Conservation (phyloP, 1,140 invertebrate species). For the Triops cancriformis region DNA sequence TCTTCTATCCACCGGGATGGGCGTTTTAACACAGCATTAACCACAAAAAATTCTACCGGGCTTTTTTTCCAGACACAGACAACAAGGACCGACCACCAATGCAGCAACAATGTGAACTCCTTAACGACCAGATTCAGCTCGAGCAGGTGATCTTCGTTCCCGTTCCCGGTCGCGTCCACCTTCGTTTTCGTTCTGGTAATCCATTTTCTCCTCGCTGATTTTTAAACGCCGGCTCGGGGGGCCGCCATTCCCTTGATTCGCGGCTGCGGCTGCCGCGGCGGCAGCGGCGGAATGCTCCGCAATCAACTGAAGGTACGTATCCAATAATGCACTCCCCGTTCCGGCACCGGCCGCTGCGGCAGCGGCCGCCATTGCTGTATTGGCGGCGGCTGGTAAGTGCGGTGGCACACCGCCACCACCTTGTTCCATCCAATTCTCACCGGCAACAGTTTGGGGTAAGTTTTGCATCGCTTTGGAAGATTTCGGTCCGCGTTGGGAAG, state of each 20-base stretch:
- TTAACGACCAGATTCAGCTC: not conserved
- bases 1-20: too few relatives aligned
- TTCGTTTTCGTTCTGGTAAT: not conserved
- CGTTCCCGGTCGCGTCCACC: slow-evolving; percentile 7
- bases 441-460: not conserved
- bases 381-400: not conserved
- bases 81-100: too few relatives aligned
- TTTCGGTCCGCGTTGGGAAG: slow-evolving; percentile 8
- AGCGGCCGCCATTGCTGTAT: slow-evolving; percentile 18
- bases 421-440: slow-evolving; percentile 17
- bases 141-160: not conserved
- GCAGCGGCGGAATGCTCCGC: slow-evolving; percentile 56
- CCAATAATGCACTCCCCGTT: slow-evolving; percentile 64
- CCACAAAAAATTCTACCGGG: too few relatives aligned
- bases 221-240: not conserved
- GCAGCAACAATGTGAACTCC: not conserved
- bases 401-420: not conserved
- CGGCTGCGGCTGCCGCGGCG: slow-evolving; percentile 28
- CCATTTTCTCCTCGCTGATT: not conserved
- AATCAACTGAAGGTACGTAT: slow-evolving; percentile 75
- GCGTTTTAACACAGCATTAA: too few relatives aligned
- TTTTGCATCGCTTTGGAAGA: slow-evolving; percentile 18
- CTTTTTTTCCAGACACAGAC: too few relatives aligned
- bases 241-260: not conserved
- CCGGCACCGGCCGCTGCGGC: slow-evolving; percentile 35